Evolutionary conservation across 2,797 vertebrate species (phyloP).

Genomic region (Pelodytes ibericus): DNA sequence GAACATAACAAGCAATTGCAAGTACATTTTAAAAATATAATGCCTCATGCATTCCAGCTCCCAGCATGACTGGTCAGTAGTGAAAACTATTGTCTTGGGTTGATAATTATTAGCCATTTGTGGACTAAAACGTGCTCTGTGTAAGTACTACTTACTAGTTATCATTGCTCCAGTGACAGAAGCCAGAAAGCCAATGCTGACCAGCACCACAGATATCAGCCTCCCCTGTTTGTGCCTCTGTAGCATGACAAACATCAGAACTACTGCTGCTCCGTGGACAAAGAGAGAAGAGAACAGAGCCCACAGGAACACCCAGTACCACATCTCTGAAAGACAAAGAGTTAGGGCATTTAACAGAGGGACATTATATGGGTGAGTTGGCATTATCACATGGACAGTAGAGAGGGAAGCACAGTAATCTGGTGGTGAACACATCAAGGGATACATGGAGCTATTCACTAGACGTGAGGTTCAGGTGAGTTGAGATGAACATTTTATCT

Average conservation of each 20-base stretch:
- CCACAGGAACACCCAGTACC: constrained; percentile 99
- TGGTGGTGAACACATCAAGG: too few species aligned
- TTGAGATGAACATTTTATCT: too few species aligned
- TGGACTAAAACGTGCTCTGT: background rate
- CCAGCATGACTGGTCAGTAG: background rate
- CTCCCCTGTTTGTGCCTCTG: constrained; percentile 92
- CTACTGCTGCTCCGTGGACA: constrained; percentile 86
- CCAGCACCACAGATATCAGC: constrained; percentile 88
- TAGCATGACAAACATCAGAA: constrained; percentile 94
- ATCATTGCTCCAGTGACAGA: constrained; percentile 91
- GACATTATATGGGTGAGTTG: too few species aligned
- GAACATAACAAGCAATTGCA: too few species aligned
- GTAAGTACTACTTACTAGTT: constrained; percentile 86
- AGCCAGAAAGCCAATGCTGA: constrained; percentile 92
- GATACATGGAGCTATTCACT: too few species aligned
- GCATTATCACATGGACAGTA: too few species aligned
- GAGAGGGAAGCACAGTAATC: too few species aligned
- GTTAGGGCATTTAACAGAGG: background rate
- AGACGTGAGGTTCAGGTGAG: too few species aligned
- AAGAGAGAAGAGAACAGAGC: constrained; percentile 97
- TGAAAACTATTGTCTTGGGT: background rate
- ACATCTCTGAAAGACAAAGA: constrained; percentile 82
- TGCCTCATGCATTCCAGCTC: background rate
- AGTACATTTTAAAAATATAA: background rate
- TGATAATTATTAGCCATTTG: background rate